Base-by-base conservation (phyloP, 2,888 invertebrate species). In the Neoscelio sp. region DNA sequence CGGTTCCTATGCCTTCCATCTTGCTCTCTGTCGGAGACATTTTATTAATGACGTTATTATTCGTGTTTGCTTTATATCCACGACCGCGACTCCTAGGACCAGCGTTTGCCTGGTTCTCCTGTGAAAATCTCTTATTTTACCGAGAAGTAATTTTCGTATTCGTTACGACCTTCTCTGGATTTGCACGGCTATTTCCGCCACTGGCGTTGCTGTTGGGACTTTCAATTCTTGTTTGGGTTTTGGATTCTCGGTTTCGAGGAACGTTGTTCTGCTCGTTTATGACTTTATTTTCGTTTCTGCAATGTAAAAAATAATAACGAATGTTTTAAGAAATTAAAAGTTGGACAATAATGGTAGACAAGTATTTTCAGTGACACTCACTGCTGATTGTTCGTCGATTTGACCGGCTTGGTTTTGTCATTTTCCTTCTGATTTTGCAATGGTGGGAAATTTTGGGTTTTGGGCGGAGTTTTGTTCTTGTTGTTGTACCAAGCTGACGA, bases 401-500 rank as follows among this genome's bases (percentile, higher is more conserved):
- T 79, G 71, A 71, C 52, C 2, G 38, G 18, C 74, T 88, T 88
- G 3, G 83, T 73, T 78, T 88, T 90, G 33, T 84, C 85, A 64
- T 80, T 84, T 38, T 89, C 88, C 20, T 84, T 83, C 54, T 87
- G 88, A 2, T 84, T 42, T 68, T 88, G 89, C n/a, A 90, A 80
- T 2, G 89, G 87, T 38, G 90, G 89, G 74, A 89, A 89, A 54
- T 89, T 89, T 79, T 86, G 87, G n/a, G 83, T 82, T 81, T 89
- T 88, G 8, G 33, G 84, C 20, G 82, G 84, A n/a, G 82, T 40
- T 81, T 90, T 90, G 56, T 86, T 89, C 67, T 90, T 90, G 80
- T 89, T 90, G 60, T 87, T 90, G 58, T 90, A 90, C 90, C 90
- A 90, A 44, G 90, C 90, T 8, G 90, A 90, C 2, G 89, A 87